Conservation (phyloP, 2,888 invertebrate species). For the Pachymerium ferrugineum region DNA sequence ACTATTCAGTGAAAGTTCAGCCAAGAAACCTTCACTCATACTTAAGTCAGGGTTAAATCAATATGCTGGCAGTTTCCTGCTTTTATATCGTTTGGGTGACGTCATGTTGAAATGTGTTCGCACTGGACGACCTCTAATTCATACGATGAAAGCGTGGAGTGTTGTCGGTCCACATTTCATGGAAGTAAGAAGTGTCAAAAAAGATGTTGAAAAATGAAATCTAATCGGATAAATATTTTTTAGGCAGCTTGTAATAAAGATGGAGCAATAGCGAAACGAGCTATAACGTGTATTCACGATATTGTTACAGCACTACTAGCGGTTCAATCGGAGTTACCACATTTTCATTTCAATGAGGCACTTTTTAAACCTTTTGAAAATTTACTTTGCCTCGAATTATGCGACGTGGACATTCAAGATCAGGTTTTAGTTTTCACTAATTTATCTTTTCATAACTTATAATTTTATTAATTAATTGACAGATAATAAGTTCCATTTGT, state of each 20-base stretch:
- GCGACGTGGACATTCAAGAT: slow-evolving; percentile 85
- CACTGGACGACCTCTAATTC: slow-evolving; percentile 79
- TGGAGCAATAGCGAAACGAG: slow-evolving; percentile 78
- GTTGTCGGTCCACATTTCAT: slow-evolving; percentile 88
- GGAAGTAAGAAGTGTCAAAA: slow-evolving; percentile 57
- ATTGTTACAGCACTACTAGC: slow-evolving; percentile 79
- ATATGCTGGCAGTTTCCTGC: slow-evolving; percentile 41
- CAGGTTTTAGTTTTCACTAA: slow-evolving; percentile 50
- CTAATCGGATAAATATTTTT: slow-evolving; percentile 37
- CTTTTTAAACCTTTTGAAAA: slow-evolving; percentile 93
- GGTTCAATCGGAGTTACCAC: slow-evolving; percentile 79
- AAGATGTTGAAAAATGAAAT: neutral
- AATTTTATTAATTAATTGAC: neutral
- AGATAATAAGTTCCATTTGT: slow-evolving; percentile 91
- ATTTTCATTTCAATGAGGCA: slow-evolving; percentile 94
- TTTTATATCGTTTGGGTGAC: slow-evolving; percentile 79
- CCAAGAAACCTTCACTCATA: slow-evolving; percentile 36
- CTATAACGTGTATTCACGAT: slow-evolving; percentile 82
- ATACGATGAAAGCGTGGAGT: slow-evolving; percentile 86
- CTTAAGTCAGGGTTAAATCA: neutral
- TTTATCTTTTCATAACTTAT: neutral
- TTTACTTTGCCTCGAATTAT: slow-evolving; percentile 82
- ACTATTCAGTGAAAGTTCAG: slow-evolving; percentile 51
- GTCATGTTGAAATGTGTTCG: slow-evolving; percentile 79
- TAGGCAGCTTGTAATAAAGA: slow-evolving; percentile 89